phyloP scores from a whole-genome alignment of 2,888 invertebrate species.

The Amphipoea oculea region DNA sequence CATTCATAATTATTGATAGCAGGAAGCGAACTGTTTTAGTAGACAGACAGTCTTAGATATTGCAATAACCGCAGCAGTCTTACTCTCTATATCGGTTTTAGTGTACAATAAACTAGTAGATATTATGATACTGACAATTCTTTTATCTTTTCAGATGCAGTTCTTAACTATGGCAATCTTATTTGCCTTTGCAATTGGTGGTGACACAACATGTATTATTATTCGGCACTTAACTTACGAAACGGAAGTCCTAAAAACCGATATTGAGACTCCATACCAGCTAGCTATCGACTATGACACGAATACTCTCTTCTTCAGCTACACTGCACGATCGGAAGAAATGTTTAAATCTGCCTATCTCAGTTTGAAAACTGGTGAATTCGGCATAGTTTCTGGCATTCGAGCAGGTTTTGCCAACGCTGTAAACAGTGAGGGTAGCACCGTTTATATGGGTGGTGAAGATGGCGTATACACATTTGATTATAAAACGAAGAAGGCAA shows the following conservation, averaged over 20 bases:
- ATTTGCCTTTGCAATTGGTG: constrained; percentile 48
- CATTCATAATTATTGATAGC: neutral
- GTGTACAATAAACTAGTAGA: neutral
- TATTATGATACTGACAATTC: neutral
- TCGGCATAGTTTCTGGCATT: constrained; percentile 72
- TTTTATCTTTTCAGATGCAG: constrained; percentile 70
- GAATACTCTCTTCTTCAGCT: constrained; percentile 81
- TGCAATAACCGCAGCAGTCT: neutral
- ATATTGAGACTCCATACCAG: constrained; percentile 78
- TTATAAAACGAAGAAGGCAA: constrained; percentile 71
- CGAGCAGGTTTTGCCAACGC: constrained; percentile 79
- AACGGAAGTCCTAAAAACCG: constrained; percentile 69
- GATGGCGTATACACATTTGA: constrained; percentile 79
- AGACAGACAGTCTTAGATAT: neutral
- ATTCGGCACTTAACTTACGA: constrained; percentile 52
- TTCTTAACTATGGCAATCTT: constrained; percentile 46
- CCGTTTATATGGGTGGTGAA: constrained; percentile 79
- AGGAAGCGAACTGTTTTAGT: neutral
- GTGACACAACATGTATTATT: constrained; percentile 23
- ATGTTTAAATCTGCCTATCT: constrained; percentile 76
- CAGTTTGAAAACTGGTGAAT: constrained; percentile 76
- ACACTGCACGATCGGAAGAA: constrained; percentile 55
- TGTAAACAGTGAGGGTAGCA: constrained; percentile 73
- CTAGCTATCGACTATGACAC: constrained; percentile 80
- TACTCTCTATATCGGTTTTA: neutral